phyloP scores from a whole-genome alignment of 1,140 invertebrate species.

The Aphaenogaster ashmeadi region DNA sequence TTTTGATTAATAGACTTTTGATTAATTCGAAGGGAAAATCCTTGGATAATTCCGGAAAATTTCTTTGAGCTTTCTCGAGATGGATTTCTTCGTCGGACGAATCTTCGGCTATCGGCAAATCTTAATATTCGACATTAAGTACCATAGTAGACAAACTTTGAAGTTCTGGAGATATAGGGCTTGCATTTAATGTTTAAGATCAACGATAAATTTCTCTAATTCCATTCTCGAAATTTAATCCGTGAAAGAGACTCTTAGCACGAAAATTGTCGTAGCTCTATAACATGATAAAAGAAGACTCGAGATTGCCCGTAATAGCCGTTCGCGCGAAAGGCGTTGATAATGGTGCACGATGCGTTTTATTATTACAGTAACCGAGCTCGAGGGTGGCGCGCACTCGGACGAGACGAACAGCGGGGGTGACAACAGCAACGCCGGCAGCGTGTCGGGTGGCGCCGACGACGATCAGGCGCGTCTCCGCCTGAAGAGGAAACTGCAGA shows the following conservation, averaged over 20 bases:
- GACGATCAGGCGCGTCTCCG: conserved; percentile 95
- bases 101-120: not conserved
- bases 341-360: conserved; percentile 41
- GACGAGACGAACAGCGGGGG: conserved; percentile 93
- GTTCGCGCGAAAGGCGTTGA: conserved; percentile 39
- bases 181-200: not conserved
- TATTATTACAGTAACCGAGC: conserved; percentile 83
- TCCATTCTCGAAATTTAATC: conserved; percentile 1
- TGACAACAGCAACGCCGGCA: conserved; percentile 93
- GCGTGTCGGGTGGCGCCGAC: conserved; percentile 89
- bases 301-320: conserved; percentile 33
- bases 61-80: not conserved
- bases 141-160: not conserved
- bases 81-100: not conserved
- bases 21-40: not conserved
- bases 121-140: not conserved
- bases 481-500: conserved; percentile 98
- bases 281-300: conserved; percentile 12
- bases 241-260: not conserved
- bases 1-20: not conserved
- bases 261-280: not conserved
- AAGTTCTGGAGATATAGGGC: not conserved
- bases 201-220: not conserved
- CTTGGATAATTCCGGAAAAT: not conserved
- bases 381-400: conserved; percentile 90